Percentiles rank a stretch among this genome's conserved stretches.
Evolutionary conservation across 2,888 invertebrate genomes (phyloP).

Genomic region (Spodoptera exigua): DNA sequence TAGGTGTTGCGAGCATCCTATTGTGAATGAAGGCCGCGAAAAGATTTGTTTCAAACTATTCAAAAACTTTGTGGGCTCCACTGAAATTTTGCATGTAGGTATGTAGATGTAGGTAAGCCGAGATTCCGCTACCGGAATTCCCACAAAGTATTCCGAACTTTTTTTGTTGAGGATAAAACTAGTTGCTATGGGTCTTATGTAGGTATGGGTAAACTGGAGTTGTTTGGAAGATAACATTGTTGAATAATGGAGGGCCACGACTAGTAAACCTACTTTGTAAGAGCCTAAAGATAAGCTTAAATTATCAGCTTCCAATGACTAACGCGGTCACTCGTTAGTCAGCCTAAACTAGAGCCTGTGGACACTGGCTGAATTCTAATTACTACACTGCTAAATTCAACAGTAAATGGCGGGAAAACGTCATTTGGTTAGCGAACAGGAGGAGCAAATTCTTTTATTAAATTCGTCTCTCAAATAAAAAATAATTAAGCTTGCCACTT

Average conservation of each 20-base stretch:
- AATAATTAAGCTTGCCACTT: too few species aligned
- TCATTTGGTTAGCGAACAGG: neutral
- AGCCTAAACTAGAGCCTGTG: conserved; percentile 17
- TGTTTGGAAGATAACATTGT: conserved; percentile 34
- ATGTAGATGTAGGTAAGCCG: conserved; percentile 12
- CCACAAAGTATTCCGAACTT: conserved; percentile 29
- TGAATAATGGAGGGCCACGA: conserved; percentile 28
- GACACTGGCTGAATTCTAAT: conserved; percentile 35
- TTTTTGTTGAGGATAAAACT: conserved; percentile 31
- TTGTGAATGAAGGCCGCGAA: conserved; percentile 43
- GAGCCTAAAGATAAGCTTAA: conserved; percentile 32
- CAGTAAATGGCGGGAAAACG: conserved; percentile 8
- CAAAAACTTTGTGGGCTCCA: conserved; percentile 36
- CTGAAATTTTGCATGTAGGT: conserved; percentile 34
- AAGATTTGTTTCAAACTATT: conserved; percentile 52
- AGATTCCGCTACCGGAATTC: conserved; percentile 26
- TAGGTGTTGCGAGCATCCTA: conserved; percentile 32
- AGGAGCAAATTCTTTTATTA: neutral
- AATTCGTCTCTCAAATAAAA: too few species aligned
- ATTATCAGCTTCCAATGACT: conserved; percentile 40
- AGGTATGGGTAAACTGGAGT: conserved; percentile 11
- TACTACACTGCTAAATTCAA: conserved; percentile 3
- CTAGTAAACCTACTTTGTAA: conserved; percentile 17
- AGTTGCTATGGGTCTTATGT: conserved; percentile 17
- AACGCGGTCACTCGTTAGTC: conserved; percentile 32